phyloP scores from a whole-genome alignment of 2,888 invertebrate genomes.

The Leucophora obtusa region DNA sequence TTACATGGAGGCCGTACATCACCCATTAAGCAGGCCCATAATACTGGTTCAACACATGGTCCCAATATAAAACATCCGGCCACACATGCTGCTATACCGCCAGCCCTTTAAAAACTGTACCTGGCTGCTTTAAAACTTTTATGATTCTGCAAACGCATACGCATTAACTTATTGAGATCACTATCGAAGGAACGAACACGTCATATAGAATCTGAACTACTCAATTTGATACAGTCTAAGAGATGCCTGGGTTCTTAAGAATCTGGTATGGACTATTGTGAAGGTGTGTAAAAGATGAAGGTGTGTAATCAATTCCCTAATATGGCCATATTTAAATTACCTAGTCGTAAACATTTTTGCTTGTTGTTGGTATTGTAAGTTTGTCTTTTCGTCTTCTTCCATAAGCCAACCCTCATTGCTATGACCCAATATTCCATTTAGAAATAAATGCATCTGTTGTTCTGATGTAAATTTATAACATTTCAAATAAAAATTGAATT shows the following conservation, averaged over 20 bases:
- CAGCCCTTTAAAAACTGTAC: slow-evolving; percentile 77
- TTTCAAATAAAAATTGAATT: too few relatives aligned
- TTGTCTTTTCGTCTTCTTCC: too few relatives aligned
- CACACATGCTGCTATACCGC: slow-evolving; percentile 75
- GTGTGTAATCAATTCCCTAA: too few relatives aligned
- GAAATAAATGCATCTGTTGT: too few relatives aligned
- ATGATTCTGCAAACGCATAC: slow-evolving; percentile 76
- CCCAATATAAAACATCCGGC: slow-evolving; percentile 91
- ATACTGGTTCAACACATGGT: slow-evolving; percentile 94
- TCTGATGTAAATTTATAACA: too few relatives aligned
- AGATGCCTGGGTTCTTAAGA: not conserved
- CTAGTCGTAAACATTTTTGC: too few relatives aligned
- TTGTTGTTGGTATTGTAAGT: too few relatives aligned
- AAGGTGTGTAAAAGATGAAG: too few relatives aligned
- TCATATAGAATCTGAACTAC: slow-evolving; percentile 74
- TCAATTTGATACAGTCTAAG: slow-evolving; percentile 67
- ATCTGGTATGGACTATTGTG: slow-evolving; percentile 1
- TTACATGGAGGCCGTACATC: slow-evolving; percentile 98
- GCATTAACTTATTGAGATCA: slow-evolving; percentile 75
- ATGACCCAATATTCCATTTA: too few relatives aligned
- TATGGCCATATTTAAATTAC: too few relatives aligned
- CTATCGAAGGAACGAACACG: slow-evolving; percentile 78
- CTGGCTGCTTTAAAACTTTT: slow-evolving; percentile 77
- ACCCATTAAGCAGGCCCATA: slow-evolving; percentile 98
- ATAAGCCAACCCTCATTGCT: too few relatives aligned